Base-by-base conservation (phyloP, 2,113 vertebrate species). In the Myotis lucifugus region DNA sequence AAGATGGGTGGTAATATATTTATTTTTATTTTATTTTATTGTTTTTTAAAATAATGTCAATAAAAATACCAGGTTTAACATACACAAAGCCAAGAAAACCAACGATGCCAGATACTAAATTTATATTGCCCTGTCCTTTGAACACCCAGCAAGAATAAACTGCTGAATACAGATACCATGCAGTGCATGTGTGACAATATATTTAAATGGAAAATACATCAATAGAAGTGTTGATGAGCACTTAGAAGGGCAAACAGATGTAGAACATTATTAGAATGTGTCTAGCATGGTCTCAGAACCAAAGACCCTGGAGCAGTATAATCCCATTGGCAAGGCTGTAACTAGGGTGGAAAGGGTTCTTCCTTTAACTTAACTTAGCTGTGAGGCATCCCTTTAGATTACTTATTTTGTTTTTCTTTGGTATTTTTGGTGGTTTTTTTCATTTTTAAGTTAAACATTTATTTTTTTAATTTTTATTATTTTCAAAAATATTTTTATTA, bases 371-470 rank as follows among this genome's bases (percentile, higher is more conserved):
- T n/a, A 87, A 69, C n/a, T 74, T 72, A 40, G 9, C 13, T 83
- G 29, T 69, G 50, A 86, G 34, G 69, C n/a, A 61, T 40, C 27
- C 52, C 32, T 69, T 61, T 70, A 85, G 67, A 67, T 90, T 12
- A 37, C 54, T 87, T 74, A 17, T 19, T 66, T 88, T 83, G 8
- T 34, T 73, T 42, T 25, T 7, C 29, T 84, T 93, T 18, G 3
- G 34, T 64, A 61, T 74, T n/a, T 84, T 93, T 42, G n/a, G 46
- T 25, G 48, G 25, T 87, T 84, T 95, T 95, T 79, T 42, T 72
- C 72, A 88, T 48, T 46, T 84, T 85, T 82, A 29, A 77, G 48
- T 81, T 84, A 73, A 76, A 50, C 46, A 46, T 46, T 11, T 46
- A 46, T 46, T 46, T 46, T 46, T 46, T 46, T 46, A 46, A 46